Evolutionary conservation across 2,888 invertebrate species (phyloP).

Genomic region (Acanthosepion pharaonis): DNA sequence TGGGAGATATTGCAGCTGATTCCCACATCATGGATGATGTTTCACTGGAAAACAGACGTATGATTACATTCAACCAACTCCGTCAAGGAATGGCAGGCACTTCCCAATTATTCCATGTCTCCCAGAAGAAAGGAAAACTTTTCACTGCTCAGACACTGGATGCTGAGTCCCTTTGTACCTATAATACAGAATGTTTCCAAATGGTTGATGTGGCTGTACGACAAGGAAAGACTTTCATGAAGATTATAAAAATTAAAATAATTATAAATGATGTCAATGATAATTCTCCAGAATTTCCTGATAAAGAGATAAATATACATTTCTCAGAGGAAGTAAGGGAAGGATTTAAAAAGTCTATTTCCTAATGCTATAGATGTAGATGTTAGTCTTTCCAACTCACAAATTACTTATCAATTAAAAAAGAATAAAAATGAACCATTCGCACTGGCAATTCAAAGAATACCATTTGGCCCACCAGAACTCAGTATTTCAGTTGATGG

Average conservation of each 20-base stretch:
- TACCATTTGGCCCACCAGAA: background rate
- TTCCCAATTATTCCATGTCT: background rate
- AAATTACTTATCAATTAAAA: background rate
- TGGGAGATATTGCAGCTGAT: background rate
- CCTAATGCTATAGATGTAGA: background rate
- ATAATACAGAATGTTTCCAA: background rate
- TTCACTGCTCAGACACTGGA: background rate
- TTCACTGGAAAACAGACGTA: too few species aligned
- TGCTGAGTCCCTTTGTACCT: background rate
- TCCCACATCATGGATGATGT: background rate
- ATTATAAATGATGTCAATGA: background rate
- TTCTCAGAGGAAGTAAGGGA: background rate
- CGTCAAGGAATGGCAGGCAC: background rate
- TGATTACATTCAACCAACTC: background rate
- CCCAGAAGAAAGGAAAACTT: constrained; percentile 12
- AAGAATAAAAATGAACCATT: background rate
- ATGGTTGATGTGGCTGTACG: constrained; percentile 9
- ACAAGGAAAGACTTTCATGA: background rate
- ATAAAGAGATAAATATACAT: background rate
- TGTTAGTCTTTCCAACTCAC: too few species aligned
- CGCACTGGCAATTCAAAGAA: too few species aligned
- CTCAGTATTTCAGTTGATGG: background rate
- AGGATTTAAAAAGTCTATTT: background rate
- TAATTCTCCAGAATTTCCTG: background rate
- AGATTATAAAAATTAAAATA: background rate